A percentile compares a stretch with the other conserved stretches of the same genome.
Conservation (phyloP, 2,113 vertebrate genomes). For the Canis aureus region DNA sequence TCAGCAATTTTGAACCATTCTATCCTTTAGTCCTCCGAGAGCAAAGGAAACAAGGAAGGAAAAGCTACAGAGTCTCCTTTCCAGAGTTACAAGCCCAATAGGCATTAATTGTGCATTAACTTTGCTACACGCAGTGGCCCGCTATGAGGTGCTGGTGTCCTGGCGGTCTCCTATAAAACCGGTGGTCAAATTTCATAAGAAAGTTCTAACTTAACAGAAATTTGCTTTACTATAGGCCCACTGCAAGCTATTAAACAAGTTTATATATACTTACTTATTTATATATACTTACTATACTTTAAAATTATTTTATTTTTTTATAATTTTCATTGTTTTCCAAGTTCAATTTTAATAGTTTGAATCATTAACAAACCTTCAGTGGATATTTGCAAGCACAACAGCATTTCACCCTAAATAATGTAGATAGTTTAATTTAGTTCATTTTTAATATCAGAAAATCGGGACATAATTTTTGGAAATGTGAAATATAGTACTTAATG, state of each 20-base stretch:
- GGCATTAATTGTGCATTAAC: neutral
- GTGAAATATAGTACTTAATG: neutral
- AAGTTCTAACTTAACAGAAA: conserved; percentile 21
- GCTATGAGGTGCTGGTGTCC: neutral
- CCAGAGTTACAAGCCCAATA: neutral
- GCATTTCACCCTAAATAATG: neutral
- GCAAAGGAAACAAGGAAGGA: neutral
- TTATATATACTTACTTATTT: neutral
- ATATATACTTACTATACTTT: neutral
- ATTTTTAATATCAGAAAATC: conserved; percentile 26
- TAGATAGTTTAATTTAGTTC: neutral
- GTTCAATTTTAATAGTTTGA: neutral
- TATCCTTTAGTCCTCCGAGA: neutral
- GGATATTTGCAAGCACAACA: neutral
- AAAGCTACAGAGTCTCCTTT: neutral
- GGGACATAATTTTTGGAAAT: neutral
- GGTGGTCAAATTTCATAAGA: neutral
- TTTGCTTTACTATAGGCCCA: neutral
- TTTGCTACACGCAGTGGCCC: neutral
- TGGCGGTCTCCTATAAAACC: neutral
- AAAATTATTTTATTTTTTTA: conserved; percentile 38
- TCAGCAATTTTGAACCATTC: neutral
- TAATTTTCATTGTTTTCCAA: conserved; percentile 15
- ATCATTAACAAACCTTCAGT: neutral
- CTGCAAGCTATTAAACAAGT: neutral